Evolutionary conservation across 2,888 invertebrate genomes (phyloP).

Genomic region (Galeopsomyia nigrocyanea): DNA sequence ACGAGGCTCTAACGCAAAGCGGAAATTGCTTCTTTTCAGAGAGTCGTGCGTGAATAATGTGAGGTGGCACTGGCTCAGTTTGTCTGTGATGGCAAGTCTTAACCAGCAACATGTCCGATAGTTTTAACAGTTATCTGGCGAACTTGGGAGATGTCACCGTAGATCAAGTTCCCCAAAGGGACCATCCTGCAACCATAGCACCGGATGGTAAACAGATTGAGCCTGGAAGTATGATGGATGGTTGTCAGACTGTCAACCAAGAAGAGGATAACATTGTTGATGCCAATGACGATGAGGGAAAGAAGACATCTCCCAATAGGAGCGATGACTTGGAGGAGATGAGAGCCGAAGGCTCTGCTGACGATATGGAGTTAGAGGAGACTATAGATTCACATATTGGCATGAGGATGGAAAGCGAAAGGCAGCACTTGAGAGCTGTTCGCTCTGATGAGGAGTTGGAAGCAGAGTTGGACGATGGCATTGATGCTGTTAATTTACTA

Average conservation of each 20-base stretch:
- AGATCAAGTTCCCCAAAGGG: conserved; percentile 69
- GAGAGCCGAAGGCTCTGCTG: conserved; percentile 64
- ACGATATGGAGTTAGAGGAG: conserved; percentile 67
- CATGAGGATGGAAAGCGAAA: conserved; percentile 62
- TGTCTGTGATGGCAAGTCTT: conserved; percentile 23
- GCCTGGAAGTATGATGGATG: conserved; percentile 54
- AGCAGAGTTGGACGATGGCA: conserved; percentile 59
- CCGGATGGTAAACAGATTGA: conserved; percentile 48
- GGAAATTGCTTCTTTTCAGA: conserved; percentile 32
- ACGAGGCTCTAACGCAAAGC: neutral
- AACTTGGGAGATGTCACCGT: conserved; percentile 75
- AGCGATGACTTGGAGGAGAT: conserved; percentile 60
- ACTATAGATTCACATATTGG: conserved; percentile 67
- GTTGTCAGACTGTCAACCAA: conserved; percentile 57
- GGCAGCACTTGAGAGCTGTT: conserved; percentile 52
- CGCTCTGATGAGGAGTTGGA: conserved; percentile 58
- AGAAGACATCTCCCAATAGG: conserved; percentile 30
- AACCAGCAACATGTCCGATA: conserved; percentile 61
- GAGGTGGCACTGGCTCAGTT: neutral
- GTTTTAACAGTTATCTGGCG: conserved; percentile 72
- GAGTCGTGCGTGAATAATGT: conserved; percentile 20
- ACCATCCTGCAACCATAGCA: conserved; percentile 53
- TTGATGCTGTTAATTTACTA: conserved; percentile 62
- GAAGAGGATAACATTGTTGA: conserved; percentile 64
- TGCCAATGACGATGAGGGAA: conserved; percentile 66